Evolutionary conservation across 2,888 invertebrate species (phyloP), one percentile per base, ranked within the genome.

Genomic region (Deladenus siricidicola): DNA sequence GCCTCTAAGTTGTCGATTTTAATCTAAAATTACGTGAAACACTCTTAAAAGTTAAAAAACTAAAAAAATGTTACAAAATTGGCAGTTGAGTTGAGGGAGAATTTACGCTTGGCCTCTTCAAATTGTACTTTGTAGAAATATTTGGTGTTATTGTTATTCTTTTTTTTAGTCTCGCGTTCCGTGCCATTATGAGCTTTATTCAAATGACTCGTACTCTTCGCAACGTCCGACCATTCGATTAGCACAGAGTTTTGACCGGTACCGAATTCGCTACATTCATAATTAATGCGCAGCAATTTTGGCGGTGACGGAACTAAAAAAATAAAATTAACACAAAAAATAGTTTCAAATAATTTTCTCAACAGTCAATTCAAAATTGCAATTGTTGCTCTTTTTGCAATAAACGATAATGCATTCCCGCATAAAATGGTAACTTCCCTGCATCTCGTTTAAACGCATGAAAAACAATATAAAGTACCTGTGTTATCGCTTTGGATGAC

Each of bases 401-500:
- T n/a, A n/a, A n/a, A n/a, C n/a, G n/a, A n/a, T n/a, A n/a, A n/a
- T n/a, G n/a, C n/a, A n/a, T n/a, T n/a, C n/a, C n/a, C n/a, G n/a
- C n/a, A n/a, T n/a, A n/a, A n/a, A n/a, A n/a, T n/a, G n/a, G n/a
- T n/a, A n/a, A n/a, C n/a, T n/a, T n/a, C n/a, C n/a, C n/a, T n/a
- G n/a, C n/a, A n/a, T n/a, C n/a, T n/a, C n/a, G n/a, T 66, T 71
- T 45, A 14, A 45, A 45, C 6, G 8, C 8, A 29, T 29, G 21
- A 26, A 51, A 29, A 4, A 8, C 17, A 23, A 48, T 21, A 48
- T 23, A 23, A 44, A 28, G 8, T 50, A 66, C 66, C 61, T 10
- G 49, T 51, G 30, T 61, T 60, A 56, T 71, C 72, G 3, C 76
- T 76, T 26, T 66, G 61, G 6, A 64, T 67, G 8, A 64, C 21